A percentile compares a stretch with the other conserved stretches of the same genome.
Evolutionary conservation across 2,888 invertebrate species (phyloP).

Genomic region (Gasteruption jaculator): DNA sequence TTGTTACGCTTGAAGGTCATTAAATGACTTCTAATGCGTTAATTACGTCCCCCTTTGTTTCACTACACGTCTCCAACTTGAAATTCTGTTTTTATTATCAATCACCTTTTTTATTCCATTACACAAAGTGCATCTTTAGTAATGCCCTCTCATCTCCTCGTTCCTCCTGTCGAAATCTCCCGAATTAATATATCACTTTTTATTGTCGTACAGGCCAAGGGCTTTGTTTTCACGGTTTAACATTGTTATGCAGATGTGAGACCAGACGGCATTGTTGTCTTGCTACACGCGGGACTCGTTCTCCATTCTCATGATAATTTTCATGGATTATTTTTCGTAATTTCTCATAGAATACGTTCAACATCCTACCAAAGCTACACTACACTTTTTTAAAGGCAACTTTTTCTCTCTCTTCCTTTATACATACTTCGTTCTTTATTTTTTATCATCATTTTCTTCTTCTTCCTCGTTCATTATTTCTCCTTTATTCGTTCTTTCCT

Average conservation of each 20-base stretch:
- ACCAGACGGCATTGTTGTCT: slow-evolving; percentile 41
- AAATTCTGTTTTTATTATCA: too few species aligned
- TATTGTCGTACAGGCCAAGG: slow-evolving; percentile 17
- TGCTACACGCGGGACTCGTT: too few species aligned
- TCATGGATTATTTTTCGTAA: slow-evolving; percentile 37
- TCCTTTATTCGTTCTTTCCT: slow-evolving; percentile 10
- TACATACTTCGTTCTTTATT: slow-evolving; percentile 1
- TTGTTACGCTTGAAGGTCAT: too few species aligned
- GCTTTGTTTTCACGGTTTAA: slow-evolving; percentile 43
- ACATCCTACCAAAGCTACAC: slow-evolving; percentile 19
- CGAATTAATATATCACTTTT: slow-evolving; percentile 26
- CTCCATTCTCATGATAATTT: slow-evolving; percentile 42
- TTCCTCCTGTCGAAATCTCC: slow-evolving; percentile 26
- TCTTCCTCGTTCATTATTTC: slow-evolving; percentile 7
- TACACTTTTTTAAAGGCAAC: too few species aligned
- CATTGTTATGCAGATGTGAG: slow-evolving; percentile 44
- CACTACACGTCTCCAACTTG: too few species aligned
- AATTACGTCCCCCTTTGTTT: too few species aligned
- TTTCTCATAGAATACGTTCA: slow-evolving; percentile 33
- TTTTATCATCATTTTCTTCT: too few species aligned
- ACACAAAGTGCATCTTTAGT: too few species aligned
- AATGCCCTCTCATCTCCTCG: too few species aligned
- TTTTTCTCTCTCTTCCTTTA: slow-evolving; percentile 7
- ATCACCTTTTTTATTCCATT: too few species aligned
- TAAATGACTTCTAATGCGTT: too few species aligned